A percentile compares a stretch with the other conserved stretches of the same genome.
These are phyloP conservation scores for Fragum whitleyi DNA, from an alignment of 2,888 invertebrate species.

Conservation along the genomic window DNA sequence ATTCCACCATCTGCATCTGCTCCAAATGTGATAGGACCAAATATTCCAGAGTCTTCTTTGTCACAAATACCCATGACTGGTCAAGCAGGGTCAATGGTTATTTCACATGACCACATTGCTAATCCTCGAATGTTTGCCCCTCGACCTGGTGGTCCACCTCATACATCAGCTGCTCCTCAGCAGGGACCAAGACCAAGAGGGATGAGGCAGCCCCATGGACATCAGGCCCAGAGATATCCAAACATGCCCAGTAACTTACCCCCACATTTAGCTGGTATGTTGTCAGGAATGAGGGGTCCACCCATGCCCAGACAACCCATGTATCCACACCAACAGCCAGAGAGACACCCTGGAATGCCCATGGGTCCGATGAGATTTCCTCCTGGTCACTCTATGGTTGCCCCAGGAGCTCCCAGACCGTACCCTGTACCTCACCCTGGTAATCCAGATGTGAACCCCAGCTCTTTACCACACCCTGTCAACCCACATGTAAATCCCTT, in stretches of 20 bases:
- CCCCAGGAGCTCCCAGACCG: conserved; percentile 48
- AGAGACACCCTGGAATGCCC: conserved; percentile 48
- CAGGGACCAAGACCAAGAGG: conserved; percentile 20
- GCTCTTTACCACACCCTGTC: conserved; percentile 30
- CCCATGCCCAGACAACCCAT: conserved; percentile 49
- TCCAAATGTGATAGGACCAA: neutral
- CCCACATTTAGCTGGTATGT: conserved; percentile 62
- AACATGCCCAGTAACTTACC: conserved; percentile 66
- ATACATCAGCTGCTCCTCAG: conserved; percentile 24
- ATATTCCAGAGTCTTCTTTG: neutral
- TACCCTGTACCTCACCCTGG: conserved; percentile 47
- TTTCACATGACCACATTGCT: conserved; percentile 11
- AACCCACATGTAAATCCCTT: conserved; percentile 49
- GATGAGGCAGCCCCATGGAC: conserved; percentile 44
- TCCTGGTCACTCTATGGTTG: conserved; percentile 49
- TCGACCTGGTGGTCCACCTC: conserved; percentile 38
- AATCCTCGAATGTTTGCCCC: conserved; percentile 45
- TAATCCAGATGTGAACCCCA: conserved; percentile 49
- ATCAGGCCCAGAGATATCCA: conserved; percentile 56
- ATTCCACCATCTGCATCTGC: neutral
- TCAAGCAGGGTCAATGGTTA: conserved; percentile 16
- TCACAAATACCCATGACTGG: conserved; percentile 3
- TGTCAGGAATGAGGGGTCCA: conserved; percentile 44
- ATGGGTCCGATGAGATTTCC: conserved; percentile 61
- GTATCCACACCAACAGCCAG: conserved; percentile 56